These are phyloP conservation scores for Syritta pipiens DNA, from an alignment of 2,888 invertebrate genomes.

Conservation along the genomic window DNA sequence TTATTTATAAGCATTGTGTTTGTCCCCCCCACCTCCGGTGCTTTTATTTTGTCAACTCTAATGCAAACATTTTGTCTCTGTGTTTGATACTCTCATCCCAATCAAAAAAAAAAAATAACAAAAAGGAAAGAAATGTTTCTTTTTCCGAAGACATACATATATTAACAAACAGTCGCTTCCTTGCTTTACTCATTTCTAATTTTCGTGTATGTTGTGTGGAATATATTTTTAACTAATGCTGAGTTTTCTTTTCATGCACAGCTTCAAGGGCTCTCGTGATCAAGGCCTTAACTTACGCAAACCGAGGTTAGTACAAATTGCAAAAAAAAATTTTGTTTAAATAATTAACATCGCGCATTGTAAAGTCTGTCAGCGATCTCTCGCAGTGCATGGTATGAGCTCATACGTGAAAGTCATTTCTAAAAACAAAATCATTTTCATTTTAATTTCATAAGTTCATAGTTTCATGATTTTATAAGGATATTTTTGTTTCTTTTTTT, in stretches of 20 bases:
- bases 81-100: constrained; percentile 14
- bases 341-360: no score
- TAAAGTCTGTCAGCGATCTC: constrained; percentile 9
- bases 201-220: constrained; percentile 29
- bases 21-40: constrained; percentile 13
- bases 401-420: constrained; percentile 24
- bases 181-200: no score
- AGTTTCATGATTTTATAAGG: constrained; percentile 6
- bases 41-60: constrained; percentile 23
- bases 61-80: constrained; percentile 5
- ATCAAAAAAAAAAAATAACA: constrained; percentile 20
- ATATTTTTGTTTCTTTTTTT: constrained; percentile 60
- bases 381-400: constrained; percentile 29
- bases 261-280: constrained; percentile 84
- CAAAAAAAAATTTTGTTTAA: neutral
- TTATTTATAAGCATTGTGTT: constrained; percentile 7
- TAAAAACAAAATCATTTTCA: no score
- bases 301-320: constrained; percentile 77
- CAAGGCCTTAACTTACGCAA: constrained; percentile 80
- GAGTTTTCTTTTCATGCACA: constrained; percentile 71
- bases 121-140: no score
- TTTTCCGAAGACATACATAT: no score
- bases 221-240: constrained; percentile 45
- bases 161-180: constrained; percentile 17
- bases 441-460: constrained; percentile 46